Percentiles rank a stretch among this genome's conserved stretches.
phyloP scores from a whole-genome alignment of 2,797 vertebrate species.

The Amniataba percoides region DNA sequence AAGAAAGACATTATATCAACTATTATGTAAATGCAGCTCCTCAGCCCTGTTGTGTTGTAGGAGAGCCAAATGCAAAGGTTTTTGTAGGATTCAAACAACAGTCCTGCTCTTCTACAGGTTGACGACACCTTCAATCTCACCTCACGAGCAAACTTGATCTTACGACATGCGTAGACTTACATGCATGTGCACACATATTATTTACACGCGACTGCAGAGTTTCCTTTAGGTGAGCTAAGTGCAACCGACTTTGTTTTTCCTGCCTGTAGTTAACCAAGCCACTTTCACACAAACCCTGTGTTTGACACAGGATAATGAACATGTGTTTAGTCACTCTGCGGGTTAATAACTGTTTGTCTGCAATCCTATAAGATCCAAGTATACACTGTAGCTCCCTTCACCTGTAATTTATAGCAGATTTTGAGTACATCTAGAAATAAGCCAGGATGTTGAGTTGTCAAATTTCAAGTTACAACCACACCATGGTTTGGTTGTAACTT shows the following conservation, averaged over 20 bases:
- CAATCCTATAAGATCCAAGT: constrained; percentile 31
- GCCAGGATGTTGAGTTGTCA: constrained; percentile 17
- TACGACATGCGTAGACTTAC: not conserved
- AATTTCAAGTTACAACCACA: too few species aligned
- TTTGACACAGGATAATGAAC: constrained; percentile 22
- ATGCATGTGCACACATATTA: not conserved
- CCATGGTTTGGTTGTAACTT: not conserved
- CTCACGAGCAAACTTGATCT: not conserved
- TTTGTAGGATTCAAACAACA: not conserved
- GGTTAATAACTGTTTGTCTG: constrained; percentile 46
- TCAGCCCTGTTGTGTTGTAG: too few species aligned
- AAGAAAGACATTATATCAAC: not conserved
- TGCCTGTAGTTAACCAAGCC: not conserved
- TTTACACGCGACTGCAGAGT: not conserved
- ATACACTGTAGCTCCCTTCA: constrained; percentile 19
- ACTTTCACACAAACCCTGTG: constrained; percentile 26
- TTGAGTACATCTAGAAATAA: not conserved
- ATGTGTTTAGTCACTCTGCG: constrained; percentile 15
- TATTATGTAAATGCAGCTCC: too few species aligned
- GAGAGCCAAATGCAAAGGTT: not conserved
- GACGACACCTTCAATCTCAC: not conserved
- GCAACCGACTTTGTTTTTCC: constrained; percentile 6
- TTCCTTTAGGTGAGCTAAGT: not conserved
- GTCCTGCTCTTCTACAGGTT: not conserved
- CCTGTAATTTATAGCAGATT: constrained; percentile 12